A percentile compares a stretch with the other conserved stretches of the same genome.
These are phyloP conservation scores for Yasuhikotakia modesta DNA, from an alignment of 2,797 vertebrate species.

Conservation along the genomic window DNA sequence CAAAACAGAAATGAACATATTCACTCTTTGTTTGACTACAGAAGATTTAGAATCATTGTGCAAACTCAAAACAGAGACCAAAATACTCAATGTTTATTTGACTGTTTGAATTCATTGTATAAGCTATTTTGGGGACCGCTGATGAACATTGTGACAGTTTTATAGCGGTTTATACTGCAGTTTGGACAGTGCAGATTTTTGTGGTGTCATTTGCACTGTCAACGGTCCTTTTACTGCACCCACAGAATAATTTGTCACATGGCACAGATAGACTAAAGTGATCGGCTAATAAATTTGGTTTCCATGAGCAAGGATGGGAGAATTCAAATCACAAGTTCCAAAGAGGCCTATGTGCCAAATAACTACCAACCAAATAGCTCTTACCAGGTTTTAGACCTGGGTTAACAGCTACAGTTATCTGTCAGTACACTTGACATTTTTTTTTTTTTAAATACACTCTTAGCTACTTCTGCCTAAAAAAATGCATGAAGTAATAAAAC, in stretches of 20 bases:
- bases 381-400: too few species aligned
- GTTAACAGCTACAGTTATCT: background rate
- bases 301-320: too few species aligned
- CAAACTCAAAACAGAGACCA: background rate
- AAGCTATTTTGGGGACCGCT: too few species aligned
- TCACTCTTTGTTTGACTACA: constrained; percentile 29
- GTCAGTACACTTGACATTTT: background rate
- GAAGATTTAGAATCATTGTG: constrained; percentile 26
- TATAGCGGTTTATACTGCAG: too few species aligned
- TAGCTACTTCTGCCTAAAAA: too few species aligned
- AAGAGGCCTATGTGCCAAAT: background rate
- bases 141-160: too few species aligned
- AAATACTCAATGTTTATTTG: constrained; percentile 18
- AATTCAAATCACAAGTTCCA: too few species aligned
- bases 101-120: too few species aligned
- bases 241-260: background rate
- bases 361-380: background rate
- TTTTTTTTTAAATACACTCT: too few species aligned
- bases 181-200: background rate
- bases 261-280: background rate
- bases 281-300: background rate
- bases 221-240: background rate
- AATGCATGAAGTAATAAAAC: background rate
- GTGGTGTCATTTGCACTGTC: background rate
- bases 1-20: constrained; percentile 39